Evolutionary conservation across 2,113 vertebrate species (phyloP).

Genomic region (Pseudorhombus dupliciocellatus): DNA sequence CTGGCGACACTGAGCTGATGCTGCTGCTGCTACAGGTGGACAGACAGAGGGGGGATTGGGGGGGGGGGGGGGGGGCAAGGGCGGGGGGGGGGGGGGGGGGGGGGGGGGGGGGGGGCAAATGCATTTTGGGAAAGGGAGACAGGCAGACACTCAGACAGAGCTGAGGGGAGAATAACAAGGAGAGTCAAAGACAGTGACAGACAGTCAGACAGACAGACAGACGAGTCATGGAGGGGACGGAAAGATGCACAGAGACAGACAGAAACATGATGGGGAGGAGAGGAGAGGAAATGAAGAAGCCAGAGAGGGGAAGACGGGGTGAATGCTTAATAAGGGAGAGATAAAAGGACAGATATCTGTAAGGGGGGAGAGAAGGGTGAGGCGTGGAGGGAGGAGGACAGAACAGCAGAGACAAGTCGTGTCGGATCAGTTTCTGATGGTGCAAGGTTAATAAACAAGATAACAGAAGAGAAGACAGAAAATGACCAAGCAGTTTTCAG

Average conservation of each 20-base stretch:
- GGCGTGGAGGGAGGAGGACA: conserved; percentile 6
- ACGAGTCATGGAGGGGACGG: not conserved
- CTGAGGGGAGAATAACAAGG: not conserved
- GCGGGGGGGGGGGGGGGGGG: too few relatives aligned
- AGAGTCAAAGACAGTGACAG: not conserved
- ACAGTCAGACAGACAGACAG: conserved; percentile 5
- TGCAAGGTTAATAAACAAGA: conserved; percentile 31
- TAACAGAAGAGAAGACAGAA: conserved; percentile 12
- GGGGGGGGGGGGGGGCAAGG: too few relatives aligned
- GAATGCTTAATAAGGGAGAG: not conserved
- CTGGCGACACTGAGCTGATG: conserved; percentile 82
- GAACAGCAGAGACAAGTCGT: conserved; percentile 10
- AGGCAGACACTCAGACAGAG: conserved; percentile 9
- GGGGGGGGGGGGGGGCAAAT: not conserved
- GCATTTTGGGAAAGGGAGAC: conserved; percentile 3
- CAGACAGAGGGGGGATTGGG: not conserved
- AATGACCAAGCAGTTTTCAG: conserved; percentile 43
- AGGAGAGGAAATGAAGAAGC: not conserved
- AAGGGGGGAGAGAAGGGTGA: not conserved
- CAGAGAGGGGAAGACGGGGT: not conserved
- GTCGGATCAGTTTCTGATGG: not conserved
- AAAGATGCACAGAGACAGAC: not conserved
- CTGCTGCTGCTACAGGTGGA: conserved; percentile 82
- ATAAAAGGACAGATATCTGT: not conserved
- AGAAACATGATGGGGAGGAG: not conserved